These are phyloP conservation scores for Tineola bisselliella DNA, from an alignment of 2,888 invertebrate species.

Conservation along the genomic window DNA sequence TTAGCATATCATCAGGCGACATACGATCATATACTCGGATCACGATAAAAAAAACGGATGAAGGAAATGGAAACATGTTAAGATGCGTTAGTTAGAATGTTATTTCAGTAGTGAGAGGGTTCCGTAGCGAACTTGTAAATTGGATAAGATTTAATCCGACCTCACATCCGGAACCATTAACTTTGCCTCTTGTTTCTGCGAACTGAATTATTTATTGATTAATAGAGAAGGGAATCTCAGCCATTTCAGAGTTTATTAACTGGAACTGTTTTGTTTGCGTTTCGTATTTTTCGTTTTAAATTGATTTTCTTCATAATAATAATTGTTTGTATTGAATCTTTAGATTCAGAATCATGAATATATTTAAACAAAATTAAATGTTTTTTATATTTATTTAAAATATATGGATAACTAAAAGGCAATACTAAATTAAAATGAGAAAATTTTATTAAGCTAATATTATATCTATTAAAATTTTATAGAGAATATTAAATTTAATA, in stretches of 20 bases:
- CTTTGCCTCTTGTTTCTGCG: constrained; percentile 9
- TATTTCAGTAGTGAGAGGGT: constrained; percentile 6
- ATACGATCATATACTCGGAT: too few species aligned
- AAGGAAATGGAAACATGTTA: background rate
- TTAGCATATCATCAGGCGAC: too few species aligned
- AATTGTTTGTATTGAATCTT: too few species aligned
- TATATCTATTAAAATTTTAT: background rate
- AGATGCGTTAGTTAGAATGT: constrained; percentile 3
- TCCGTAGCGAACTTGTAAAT: background rate
- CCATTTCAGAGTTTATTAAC: background rate
- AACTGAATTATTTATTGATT: constrained; percentile 10
- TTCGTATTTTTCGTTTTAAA: too few species aligned
- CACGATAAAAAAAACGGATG: too few species aligned
- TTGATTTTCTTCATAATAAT: too few species aligned
- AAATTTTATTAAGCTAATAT: background rate
- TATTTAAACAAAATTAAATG: too few species aligned
- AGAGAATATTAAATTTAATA: constrained; percentile 14
- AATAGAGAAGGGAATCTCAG: background rate
- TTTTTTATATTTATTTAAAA: too few species aligned
- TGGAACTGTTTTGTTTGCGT: background rate
- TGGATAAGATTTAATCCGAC: constrained; percentile 11
- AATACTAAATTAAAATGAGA: background rate
- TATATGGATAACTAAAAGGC: too few species aligned
- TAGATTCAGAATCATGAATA: too few species aligned
- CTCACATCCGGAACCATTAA: constrained; percentile 3